Evolutionary conservation across 2,797 vertebrate genomes (phyloP).

Genomic region (Notoglanidium macrostoma): DNA sequence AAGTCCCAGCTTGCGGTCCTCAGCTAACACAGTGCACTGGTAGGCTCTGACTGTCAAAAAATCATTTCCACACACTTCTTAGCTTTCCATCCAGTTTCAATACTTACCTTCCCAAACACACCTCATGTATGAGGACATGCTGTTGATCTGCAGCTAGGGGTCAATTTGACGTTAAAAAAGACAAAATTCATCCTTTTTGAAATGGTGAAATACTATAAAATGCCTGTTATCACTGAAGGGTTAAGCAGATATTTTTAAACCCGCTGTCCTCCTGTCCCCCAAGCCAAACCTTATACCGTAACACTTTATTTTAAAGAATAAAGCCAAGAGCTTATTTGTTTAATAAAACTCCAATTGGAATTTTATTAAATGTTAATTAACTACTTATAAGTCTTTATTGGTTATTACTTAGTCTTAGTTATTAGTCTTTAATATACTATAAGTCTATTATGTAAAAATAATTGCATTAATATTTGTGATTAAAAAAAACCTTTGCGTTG

Average conservation of each 20-base stretch:
- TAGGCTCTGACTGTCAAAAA: background rate
- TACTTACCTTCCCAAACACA: background rate
- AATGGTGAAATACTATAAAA: background rate
- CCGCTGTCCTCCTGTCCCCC: background rate
- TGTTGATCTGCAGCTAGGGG: background rate
- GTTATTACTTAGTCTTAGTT: background rate
- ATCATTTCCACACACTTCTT: background rate
- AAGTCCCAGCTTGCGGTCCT: constrained; percentile 4
- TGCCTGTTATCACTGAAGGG: background rate
- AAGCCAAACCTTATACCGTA: background rate
- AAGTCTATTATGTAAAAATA: background rate
- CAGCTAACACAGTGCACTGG: constrained; percentile 2
- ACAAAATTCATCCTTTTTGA: background rate
- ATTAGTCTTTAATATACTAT: background rate
- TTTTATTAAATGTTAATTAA: background rate
- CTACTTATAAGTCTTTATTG: background rate
- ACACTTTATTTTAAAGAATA: background rate
- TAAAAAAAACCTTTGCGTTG: too few species aligned
- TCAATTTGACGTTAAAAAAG: background rate
- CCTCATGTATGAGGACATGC: background rate
- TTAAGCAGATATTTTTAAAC: background rate
- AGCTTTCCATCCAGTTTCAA: background rate
- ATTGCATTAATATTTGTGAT: background rate
- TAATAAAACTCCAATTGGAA: background rate
- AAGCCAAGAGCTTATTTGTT: background rate